Evolutionary conservation across 2,888 invertebrate species (phyloP), one percentile per base, ranked within the genome.

Genomic region (Celastrina argiolus): DNA sequence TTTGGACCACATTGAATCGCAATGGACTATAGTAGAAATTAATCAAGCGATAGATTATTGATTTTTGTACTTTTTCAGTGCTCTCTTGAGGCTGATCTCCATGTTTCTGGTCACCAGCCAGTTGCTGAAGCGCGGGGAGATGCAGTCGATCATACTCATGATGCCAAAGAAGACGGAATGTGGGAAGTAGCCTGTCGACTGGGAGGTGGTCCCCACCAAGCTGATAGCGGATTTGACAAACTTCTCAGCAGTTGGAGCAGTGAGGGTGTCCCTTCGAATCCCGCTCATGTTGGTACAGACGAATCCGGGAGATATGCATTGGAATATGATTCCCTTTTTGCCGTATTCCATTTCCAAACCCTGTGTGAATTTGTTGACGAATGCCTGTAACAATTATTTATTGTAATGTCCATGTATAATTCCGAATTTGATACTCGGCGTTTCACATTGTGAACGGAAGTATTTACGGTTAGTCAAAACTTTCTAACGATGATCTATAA

Each of bases 231-330:
- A 93, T 67, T 92, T 90, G 39, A 96, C 97, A 80, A 94, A 97
- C 41, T 87, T 92, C 58, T 94, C 92, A 0, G 97, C 94, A 0
- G 94, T 92, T 0, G 97, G 97, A 0, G 96, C 95, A 87, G 97
- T 94, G 84, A 94, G 92, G 0, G 94, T 93, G 34, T 95, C 92
- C 45, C 92, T 91, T n/a, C 93, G 92, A 68, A 97, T 95, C 76
- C 96, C 96, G 10, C 96, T 95, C 96, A 97, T 97, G 78, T 98
- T 98, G 0, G 98, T 97, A 26, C 97, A 96, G 0, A 98, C 98
- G 74, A 96, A 97, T 1, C 97, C 97, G 0, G 98, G 98, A 67
- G 95, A 87, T 0, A 98, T 91, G 78, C 96, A 95, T 87, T 98
- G 97, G 5, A 97, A 91, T 4, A 94, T 92, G 28, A 97, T 94